These are phyloP conservation scores for Terrapene triunguis DNA, from an alignment of 2,113 vertebrate species.

Conservation along the genomic window DNA sequence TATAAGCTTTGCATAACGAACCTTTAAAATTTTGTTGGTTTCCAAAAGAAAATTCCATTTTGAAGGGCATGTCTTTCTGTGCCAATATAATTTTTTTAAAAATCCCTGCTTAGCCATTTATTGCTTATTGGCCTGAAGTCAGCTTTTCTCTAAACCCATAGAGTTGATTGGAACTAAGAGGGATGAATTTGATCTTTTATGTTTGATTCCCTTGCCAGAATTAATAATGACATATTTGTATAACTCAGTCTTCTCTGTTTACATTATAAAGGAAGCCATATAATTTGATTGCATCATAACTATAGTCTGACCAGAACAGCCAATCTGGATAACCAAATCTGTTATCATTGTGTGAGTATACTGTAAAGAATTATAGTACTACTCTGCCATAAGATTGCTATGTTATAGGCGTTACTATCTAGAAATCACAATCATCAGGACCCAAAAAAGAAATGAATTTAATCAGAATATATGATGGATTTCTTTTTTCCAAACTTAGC, in stretches of 20 bases:
- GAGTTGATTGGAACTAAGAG: slow-evolving; percentile 38
- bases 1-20: slow-evolving; percentile 50
- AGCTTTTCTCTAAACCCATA: slow-evolving; percentile 3
- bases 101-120: slow-evolving; percentile 61
- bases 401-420: neutral
- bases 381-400: accelerated
- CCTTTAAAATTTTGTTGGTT: slow-evolving; percentile 11
- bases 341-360: slow-evolving; percentile 27
- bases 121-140: slow-evolving; percentile 31
- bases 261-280: slow-evolving; percentile 34
- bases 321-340: slow-evolving; percentile 42
- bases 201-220: slow-evolving; percentile 33
- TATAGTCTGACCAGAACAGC: slow-evolving; percentile 65
- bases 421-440: slow-evolving; percentile 17
- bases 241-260: slow-evolving; percentile 36
- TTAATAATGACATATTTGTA: slow-evolving; percentile 57
- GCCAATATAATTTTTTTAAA: slow-evolving; percentile 44
- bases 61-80: slow-evolving; percentile 36
- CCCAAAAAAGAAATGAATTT: neutral
- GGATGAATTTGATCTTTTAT: slow-evolving; percentile 15
- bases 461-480: slow-evolving; percentile 28
- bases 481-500: neutral
- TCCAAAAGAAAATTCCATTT: slow-evolving; percentile 59
- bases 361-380: neutral
- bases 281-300: slow-evolving; percentile 62